A percentile compares a stretch with the other conserved stretches of the same genome.
phyloP scores from a whole-genome alignment of 2,113 vertebrate species.

The Myotis brandtii region DNA sequence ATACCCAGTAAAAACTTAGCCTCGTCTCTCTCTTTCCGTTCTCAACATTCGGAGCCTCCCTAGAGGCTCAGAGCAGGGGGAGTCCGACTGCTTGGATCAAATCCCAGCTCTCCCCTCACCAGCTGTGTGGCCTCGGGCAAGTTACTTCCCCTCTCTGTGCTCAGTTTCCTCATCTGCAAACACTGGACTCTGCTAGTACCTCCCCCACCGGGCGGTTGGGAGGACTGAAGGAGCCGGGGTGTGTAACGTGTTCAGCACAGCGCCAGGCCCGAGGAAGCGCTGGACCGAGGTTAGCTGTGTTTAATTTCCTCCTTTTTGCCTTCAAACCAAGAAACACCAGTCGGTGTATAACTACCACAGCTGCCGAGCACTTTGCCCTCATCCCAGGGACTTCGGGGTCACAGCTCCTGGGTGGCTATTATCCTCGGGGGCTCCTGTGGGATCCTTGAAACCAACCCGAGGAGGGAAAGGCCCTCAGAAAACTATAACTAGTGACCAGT shows the following conservation, averaged over 20 bases:
- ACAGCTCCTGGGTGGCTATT: background rate
- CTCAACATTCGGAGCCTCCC: background rate
- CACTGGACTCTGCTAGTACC: rapidly evolving
- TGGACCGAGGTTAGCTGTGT: background rate
- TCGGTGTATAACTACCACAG: background rate
- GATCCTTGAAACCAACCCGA: background rate
- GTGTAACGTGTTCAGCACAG: background rate
- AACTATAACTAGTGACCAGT: background rate
- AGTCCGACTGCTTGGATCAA: background rate
- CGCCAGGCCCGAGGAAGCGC: rapidly evolving
- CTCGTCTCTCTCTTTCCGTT: background rate
- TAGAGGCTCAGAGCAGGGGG: background rate
- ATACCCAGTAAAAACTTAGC: background rate
- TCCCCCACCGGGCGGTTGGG: background rate
- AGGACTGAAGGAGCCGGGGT: rapidly evolving
- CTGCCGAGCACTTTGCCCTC: background rate
- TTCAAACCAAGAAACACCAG: background rate
- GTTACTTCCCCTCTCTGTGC: background rate
- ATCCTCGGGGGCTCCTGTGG: background rate
- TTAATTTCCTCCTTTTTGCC: background rate
- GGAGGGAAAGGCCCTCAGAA: background rate
- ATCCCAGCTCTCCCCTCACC: background rate
- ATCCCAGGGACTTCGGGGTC: background rate
- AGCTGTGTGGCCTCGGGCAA: background rate
- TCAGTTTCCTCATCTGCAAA: background rate